Conservation (phyloP, 2,797 vertebrate genomes). For the Crenichthys baileyi region DNA sequence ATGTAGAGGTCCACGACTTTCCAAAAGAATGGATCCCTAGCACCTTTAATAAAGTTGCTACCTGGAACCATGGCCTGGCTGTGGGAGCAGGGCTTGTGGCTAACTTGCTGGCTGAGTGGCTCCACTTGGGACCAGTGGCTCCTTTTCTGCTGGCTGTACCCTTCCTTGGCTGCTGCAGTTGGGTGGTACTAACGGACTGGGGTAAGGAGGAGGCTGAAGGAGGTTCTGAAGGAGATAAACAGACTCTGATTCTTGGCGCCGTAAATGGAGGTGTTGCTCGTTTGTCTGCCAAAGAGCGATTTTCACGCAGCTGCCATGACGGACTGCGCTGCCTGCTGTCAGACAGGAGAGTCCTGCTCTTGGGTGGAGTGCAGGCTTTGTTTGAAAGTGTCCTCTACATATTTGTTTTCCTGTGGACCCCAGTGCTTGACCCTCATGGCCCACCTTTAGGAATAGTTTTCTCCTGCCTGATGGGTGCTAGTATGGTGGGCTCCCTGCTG, state of each 20-base stretch:
- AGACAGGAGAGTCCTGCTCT: conserved; percentile 87
- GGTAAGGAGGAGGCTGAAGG: conserved; percentile 84
- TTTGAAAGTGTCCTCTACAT: conserved; percentile 96
- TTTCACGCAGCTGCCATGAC: conserved; percentile 85
- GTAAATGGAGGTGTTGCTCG: conserved; percentile 48
- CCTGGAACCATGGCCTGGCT: conserved; percentile 90
- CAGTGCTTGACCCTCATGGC: conserved; percentile 91
- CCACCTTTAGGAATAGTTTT: conserved; percentile 92
- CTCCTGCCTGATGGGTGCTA: conserved; percentile 92
- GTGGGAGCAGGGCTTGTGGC: conserved; percentile 88
- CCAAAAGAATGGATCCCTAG: conserved; percentile 91
- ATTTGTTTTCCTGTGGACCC: conserved; percentile 96
- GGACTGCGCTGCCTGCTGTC: conserved; percentile 89
- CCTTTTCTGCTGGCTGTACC: conserved; percentile 92
- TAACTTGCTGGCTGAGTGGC: conserved; percentile 88
- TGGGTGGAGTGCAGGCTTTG: conserved; percentile 91
- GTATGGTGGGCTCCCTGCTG: conserved; percentile 89
- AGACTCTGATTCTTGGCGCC: conserved; percentile 58
- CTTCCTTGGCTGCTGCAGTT: conserved; percentile 81
- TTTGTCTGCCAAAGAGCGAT: conserved; percentile 68
- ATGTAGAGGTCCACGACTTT: conserved; percentile 88
- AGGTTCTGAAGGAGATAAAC: conserved; percentile 77
- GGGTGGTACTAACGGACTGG: conserved; percentile 87
- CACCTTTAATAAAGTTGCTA: conserved; percentile 87
- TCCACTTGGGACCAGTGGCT: conserved; percentile 89